Conservation (phyloP, 2,113 vertebrate genomes). For the Chunga burmeisteri region DNA sequence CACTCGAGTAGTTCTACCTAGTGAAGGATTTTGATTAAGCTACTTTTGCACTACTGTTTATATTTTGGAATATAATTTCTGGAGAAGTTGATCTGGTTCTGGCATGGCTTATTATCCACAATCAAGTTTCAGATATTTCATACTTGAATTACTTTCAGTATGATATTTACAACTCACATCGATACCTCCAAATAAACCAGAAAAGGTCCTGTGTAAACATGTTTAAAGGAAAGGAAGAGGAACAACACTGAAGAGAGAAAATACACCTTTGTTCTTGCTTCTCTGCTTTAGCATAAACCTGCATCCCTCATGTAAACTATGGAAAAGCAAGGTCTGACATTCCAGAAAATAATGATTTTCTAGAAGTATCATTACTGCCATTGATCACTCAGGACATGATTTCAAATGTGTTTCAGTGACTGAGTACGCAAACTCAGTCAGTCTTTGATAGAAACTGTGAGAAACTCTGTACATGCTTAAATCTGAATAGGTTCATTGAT, state of each 20-base stretch:
- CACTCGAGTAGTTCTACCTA: background rate
- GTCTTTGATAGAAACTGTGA: background rate
- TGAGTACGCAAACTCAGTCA: background rate
- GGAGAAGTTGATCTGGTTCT: background rate
- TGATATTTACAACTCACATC: background rate
- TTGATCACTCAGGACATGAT: background rate
- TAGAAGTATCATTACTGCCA: background rate
- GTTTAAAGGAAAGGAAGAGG: background rate
- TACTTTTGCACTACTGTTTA: background rate
- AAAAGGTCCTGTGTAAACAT: too few species aligned
- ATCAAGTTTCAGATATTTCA: background rate
- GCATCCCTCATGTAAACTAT: rapidly evolving
- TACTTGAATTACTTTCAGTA: background rate
- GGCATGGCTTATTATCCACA: background rate
- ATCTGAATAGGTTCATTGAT: too few species aligned
- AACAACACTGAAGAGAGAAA: background rate
- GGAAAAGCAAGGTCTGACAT: background rate
- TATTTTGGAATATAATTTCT: background rate
- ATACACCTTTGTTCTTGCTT: rapidly evolving
- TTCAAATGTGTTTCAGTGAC: background rate
- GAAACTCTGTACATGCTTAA: rapidly evolving
- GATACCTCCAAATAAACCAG: background rate
- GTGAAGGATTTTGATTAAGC: background rate
- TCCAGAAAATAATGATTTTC: background rate
- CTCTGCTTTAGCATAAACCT: background rate